phyloP scores from a whole-genome alignment of 2,888 invertebrate genomes.

The Liopterus haemorrhoidalis region DNA sequence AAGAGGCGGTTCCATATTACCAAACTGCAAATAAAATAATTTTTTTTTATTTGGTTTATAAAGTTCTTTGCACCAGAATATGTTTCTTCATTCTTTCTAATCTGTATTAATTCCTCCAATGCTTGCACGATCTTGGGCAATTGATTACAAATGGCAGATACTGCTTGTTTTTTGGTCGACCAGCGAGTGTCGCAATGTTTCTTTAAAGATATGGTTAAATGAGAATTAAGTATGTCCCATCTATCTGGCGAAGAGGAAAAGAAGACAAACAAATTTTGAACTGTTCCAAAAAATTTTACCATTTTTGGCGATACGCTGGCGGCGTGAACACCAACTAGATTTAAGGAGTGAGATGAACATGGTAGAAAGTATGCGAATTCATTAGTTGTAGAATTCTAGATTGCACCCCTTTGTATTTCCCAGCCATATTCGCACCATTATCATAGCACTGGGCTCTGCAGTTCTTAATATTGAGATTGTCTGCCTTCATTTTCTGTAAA shows the following conservation, averaged over 20 bases:
- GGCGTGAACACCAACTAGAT: conserved; percentile 15
- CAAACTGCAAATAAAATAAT: no score
- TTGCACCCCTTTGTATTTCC: no score
- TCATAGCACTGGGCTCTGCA: conserved; percentile 9
- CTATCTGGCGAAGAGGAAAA: conserved; percentile 13
- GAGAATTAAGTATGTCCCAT: conserved; percentile 10
- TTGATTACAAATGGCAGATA: no score
- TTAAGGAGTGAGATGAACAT: conserved; percentile 15
- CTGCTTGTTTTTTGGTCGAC: no score
- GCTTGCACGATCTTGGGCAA: no score
- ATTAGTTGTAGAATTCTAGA: conserved; percentile 12
- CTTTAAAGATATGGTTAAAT: no score
- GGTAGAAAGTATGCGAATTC: conserved; percentile 13
- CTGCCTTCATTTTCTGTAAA: conserved; percentile 4
- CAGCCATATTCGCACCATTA: conserved; percentile 9
- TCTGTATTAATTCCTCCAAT: no score
- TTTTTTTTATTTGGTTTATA: no score
- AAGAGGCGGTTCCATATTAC: no score
- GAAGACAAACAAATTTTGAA: conserved; percentile 15
- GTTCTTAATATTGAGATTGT: conserved; percentile 4
- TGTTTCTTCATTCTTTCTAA: no score
- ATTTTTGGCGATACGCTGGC: conserved; percentile 5
- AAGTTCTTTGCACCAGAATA: no score
- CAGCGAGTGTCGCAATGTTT: no score
- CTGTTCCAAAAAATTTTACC: conserved; percentile 12